These are phyloP conservation scores for Lindbergichthys nudifrons DNA, from an alignment of 2,797 vertebrate genomes.

Conservation along the genomic window DNA sequence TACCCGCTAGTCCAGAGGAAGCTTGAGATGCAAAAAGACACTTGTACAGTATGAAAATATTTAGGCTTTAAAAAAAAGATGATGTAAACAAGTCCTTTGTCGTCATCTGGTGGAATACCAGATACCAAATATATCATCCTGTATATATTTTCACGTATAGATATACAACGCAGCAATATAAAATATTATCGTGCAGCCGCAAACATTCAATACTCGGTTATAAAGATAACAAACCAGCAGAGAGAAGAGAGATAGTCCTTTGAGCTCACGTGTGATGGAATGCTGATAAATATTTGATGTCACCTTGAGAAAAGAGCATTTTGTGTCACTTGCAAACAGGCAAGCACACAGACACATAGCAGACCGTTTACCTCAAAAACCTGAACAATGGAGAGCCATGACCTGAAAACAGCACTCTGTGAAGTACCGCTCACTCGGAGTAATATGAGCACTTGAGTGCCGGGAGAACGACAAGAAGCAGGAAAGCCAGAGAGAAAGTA, in stretches of 20 bases:
- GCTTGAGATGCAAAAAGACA: too few relatives aligned
- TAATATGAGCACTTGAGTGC: slow-evolving; percentile 61
- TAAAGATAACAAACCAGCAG: slow-evolving; percentile 17
- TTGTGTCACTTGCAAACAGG: slow-evolving; percentile 21
- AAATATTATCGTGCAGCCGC: too few relatives aligned
- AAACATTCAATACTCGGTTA: slow-evolving; percentile 18
- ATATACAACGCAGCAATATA: too few relatives aligned
- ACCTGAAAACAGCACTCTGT: slow-evolving; percentile 62
- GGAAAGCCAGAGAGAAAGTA: slow-evolving; percentile 24
- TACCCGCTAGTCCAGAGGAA: too few relatives aligned
- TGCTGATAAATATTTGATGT: neutral
- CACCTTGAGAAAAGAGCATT: slow-evolving; percentile 41
- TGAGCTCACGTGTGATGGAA: slow-evolving; percentile 9
- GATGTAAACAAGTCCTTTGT: too few relatives aligned
- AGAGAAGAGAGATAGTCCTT: slow-evolving; percentile 22
- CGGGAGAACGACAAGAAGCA: slow-evolving; percentile 27
- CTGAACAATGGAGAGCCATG: slow-evolving; percentile 48
- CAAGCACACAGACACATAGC: slow-evolving; percentile 9
- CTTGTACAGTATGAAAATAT: too few relatives aligned
- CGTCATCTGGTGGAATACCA: too few relatives aligned
- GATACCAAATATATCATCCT: too few relatives aligned
- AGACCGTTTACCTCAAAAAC: slow-evolving; percentile 50
- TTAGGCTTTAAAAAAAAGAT: too few relatives aligned
- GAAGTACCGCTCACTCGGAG: slow-evolving; percentile 40
- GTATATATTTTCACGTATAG: too few relatives aligned